Percentiles rank a stretch among this genome's conserved stretches.
phyloP scores from a whole-genome alignment of 2,797 vertebrate species.

The Cossypha dichroa region DNA sequence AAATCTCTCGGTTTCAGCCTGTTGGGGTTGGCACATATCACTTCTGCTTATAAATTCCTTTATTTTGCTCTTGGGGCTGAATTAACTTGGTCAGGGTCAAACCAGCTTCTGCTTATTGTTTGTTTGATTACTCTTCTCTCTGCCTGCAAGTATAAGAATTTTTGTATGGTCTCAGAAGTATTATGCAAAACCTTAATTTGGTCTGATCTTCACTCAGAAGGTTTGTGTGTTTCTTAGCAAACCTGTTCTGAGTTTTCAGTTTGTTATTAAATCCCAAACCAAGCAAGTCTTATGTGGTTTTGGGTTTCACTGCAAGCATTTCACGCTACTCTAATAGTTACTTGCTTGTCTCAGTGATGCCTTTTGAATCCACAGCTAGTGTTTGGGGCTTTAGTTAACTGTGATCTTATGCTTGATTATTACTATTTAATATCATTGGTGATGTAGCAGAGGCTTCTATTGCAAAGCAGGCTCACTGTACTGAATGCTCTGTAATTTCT shows the following conservation, averaged over 20 bases:
- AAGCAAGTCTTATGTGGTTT: constrained; percentile 48
- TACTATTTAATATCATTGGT: not conserved
- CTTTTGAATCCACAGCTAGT: constrained; percentile 7
- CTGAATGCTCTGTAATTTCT: not conserved
- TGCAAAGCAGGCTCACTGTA: not conserved
- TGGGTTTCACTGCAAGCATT: constrained; percentile 49
- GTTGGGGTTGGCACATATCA: not conserved
- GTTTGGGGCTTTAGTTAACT: constrained; percentile 8
- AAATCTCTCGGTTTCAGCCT: not conserved
- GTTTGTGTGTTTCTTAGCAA: constrained; percentile 22
- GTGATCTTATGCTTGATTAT: not conserved
- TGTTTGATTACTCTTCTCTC: not conserved
- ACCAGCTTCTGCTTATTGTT: constrained; percentile 28
- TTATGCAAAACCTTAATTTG: constrained; percentile 6
- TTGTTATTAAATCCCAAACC: constrained; percentile 49
- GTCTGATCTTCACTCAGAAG: not conserved
- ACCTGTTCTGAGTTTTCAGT: constrained; percentile 50
- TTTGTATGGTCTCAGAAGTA: constrained; percentile 1
- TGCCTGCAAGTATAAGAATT: not conserved
- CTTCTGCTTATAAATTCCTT: constrained; percentile 2
- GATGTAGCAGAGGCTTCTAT: not conserved
- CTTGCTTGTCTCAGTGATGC: not conserved
- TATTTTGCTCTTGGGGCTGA: constrained; percentile 5
- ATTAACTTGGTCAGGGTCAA: constrained; percentile 25
- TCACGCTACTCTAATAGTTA: constrained; percentile 19